Conservation (phyloP, 2,113 vertebrate species). For the Urocitellus parryii region DNA sequence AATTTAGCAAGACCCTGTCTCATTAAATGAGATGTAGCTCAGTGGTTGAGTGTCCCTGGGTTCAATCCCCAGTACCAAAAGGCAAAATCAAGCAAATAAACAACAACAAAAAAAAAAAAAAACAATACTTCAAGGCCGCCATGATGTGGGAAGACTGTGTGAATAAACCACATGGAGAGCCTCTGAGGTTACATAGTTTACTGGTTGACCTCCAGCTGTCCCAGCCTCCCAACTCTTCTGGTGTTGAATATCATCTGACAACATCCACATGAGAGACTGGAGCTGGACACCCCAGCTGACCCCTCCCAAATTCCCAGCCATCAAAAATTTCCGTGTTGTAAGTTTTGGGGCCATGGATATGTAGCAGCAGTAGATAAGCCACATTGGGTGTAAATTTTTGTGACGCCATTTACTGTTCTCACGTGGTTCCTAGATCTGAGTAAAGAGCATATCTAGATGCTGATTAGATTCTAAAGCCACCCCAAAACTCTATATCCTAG, state of each 20-base stretch:
- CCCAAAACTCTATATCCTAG: neutral
- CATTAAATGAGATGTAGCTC: too few relatives aligned
- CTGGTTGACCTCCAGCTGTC: neutral
- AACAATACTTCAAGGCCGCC: rapidly evolving
- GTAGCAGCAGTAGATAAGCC: neutral
- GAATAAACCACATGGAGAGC: neutral
- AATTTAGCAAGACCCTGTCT: too few relatives aligned
- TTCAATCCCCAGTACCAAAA: too few relatives aligned
- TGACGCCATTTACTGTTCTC: neutral
- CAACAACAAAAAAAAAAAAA: too few relatives aligned
- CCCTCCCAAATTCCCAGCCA: neutral
- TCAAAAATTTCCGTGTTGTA: neutral
- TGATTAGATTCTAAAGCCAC: neutral
- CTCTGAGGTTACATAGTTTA: neutral
- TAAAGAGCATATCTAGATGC: neutral
- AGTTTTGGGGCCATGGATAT: neutral
- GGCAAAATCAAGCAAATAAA: too few relatives aligned
- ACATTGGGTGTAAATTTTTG: neutral
- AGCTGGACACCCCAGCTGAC: neutral
- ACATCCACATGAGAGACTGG: neutral
- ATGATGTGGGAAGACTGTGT: neutral
- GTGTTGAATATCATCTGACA: neutral
- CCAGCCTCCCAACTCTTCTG: neutral
- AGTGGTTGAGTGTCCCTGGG: too few relatives aligned
- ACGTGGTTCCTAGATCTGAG: neutral